phyloP scores from a whole-genome alignment of 2,888 invertebrate genomes.

The Cheilosia soror region DNA sequence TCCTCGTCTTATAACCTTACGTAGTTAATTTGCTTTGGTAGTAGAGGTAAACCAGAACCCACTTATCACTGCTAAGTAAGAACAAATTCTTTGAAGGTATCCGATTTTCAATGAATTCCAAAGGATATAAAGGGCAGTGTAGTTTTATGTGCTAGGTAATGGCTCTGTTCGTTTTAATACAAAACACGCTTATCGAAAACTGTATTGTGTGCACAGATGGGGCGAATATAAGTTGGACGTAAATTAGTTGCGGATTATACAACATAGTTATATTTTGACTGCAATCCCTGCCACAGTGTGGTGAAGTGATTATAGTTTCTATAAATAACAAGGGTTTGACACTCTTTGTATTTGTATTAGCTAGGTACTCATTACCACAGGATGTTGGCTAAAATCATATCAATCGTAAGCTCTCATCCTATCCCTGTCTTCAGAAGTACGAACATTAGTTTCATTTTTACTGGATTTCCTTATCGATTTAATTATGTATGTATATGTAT shows the following conservation, averaged over 20 bases:
- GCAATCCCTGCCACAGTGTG: no score
- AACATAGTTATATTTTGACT: no score
- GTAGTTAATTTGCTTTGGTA: no score
- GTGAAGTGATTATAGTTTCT: slow-evolving; percentile 12
- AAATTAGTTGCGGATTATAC: slow-evolving; percentile 5
- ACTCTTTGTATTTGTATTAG: background rate
- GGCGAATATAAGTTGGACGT: slow-evolving; percentile 4
- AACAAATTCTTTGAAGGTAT: background rate
- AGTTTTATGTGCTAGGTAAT: slow-evolving; percentile 1
- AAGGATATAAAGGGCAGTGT: slow-evolving; percentile 11
- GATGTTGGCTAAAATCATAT: no score
- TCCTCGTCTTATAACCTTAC: no score
- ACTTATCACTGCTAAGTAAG: background rate
- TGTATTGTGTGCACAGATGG: slow-evolving; percentile 40
- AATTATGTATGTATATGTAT: no score
- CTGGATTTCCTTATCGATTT: no score
- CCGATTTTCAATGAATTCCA: slow-evolving; percentile 16
- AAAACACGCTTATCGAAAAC: slow-evolving; percentile 12
- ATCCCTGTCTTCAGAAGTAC: no score
- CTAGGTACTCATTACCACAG: no score
- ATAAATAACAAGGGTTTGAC: slow-evolving; percentile 20
- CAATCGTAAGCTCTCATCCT: no score
- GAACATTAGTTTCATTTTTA: no score
- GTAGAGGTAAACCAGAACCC: background rate
- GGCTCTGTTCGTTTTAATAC: slow-evolving; percentile 15